These are phyloP conservation scores for Daktulosphaira vitifoliae DNA, from an alignment of 1,140 invertebrate species.

Conservation along the genomic window DNA sequence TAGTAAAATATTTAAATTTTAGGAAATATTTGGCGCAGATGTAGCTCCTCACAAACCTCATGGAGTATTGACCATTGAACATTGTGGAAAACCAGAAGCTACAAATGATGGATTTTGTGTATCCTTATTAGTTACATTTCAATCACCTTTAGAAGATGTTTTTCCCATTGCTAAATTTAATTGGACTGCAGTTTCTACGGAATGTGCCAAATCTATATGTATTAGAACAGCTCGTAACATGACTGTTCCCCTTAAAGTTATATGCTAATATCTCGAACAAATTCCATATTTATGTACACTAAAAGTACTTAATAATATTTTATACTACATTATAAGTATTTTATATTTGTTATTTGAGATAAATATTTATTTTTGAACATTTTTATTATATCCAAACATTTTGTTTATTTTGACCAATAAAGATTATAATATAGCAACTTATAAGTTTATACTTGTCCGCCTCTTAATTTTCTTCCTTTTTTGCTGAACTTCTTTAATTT, in stretches of 20 bases:
- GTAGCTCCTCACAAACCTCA: conserved; percentile 75
- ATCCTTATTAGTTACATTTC: conserved; percentile 74
- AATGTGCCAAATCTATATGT: conserved; percentile 60
- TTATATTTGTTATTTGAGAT: background rate
- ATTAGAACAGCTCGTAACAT: conserved; percentile 61
- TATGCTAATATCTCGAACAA: conserved; percentile 50
- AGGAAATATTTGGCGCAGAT: conserved; percentile 80
- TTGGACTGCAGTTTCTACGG: conserved; percentile 69
- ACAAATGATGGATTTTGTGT: conserved; percentile 68
- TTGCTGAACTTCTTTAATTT: conserved; percentile 31
- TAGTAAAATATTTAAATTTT: conserved; percentile 36
- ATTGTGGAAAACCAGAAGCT: conserved; percentile 46
- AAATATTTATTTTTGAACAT: background rate
- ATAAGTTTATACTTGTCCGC: conserved; percentile 30
- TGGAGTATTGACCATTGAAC: conserved; percentile 61
- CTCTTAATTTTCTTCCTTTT: conserved; percentile 27
- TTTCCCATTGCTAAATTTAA: conserved; percentile 76
- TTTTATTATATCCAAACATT: background rate
- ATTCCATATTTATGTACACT: conserved; percentile 6
- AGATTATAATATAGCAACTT: no score
- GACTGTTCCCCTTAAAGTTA: conserved; percentile 69
- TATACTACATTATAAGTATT: background rate
- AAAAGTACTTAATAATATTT: conserved; percentile 2
- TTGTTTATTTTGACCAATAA: no score
- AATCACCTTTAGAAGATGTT: conserved; percentile 73